These are phyloP conservation scores for Ochlodes sylvanus DNA, from an alignment of 2,888 invertebrate genomes.

Conservation along the genomic window DNA sequence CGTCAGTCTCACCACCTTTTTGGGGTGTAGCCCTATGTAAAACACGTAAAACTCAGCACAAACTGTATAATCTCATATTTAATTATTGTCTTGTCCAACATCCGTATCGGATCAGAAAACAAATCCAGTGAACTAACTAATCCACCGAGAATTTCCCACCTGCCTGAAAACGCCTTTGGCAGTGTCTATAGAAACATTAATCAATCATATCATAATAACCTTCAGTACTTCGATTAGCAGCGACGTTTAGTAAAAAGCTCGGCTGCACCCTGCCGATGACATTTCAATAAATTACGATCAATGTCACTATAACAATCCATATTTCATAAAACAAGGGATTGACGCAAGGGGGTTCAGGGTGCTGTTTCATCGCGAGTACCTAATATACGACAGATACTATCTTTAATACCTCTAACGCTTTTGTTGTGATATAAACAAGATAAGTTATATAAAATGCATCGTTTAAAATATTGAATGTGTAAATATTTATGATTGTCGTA, in stretches of 20 bases:
- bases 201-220: constrained; percentile 32
- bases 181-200: constrained; percentile 19
- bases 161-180: constrained; percentile 3
- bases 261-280: constrained; percentile 54
- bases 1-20: no score
- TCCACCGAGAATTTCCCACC: neutral
- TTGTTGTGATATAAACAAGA: no score
- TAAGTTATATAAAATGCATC: no score
- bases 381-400: no score
- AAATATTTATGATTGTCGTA: no score
- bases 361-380: constrained; percentile 1
- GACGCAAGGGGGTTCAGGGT: constrained; percentile 47
- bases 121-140: neutral
- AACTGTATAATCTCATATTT: no score
- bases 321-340: constrained; percentile 78
- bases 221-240: constrained; percentile 16
- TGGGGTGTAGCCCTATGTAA: no score
- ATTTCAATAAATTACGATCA: constrained; percentile 76
- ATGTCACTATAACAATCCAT: constrained; percentile 69
- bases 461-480: no score
- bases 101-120: no score
- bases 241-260: constrained; percentile 45
- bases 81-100: no score
- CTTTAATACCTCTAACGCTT: no score
- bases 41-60: no score